phyloP scores from a whole-genome alignment of 2,113 vertebrate genomes.

The Philantomba maxwellii region DNA sequence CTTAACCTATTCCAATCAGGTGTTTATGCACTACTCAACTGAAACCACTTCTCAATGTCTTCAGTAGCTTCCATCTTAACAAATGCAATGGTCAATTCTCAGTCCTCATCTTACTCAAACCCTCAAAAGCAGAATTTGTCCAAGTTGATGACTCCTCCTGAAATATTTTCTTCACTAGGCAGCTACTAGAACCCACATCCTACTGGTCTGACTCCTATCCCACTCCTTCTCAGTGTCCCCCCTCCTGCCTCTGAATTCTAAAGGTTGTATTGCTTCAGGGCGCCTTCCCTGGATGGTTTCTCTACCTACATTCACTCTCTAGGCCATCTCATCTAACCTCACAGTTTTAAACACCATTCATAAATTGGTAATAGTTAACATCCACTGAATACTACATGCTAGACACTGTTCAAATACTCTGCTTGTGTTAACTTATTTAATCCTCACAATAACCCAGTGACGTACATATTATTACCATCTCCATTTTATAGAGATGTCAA shows the following conservation, averaged over 20 bases:
- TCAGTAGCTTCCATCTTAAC: background rate
- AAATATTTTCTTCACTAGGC: background rate
- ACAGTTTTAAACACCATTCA: background rate
- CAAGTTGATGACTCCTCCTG: background rate
- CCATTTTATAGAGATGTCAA: background rate
- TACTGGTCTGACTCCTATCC: background rate
- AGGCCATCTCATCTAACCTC: background rate
- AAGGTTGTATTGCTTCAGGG: background rate
- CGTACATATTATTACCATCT: background rate
- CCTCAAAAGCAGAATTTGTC: background rate
- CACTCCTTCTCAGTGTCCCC: background rate
- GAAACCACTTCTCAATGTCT: background rate
- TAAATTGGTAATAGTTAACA: background rate
- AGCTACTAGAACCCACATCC: background rate
- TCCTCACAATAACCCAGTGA: background rate
- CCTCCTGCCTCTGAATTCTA: background rate
- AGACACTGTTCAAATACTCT: background rate
- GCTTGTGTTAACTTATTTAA: background rate
- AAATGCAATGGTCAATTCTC: background rate
- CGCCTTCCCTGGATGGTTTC: background rate
- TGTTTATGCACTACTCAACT: background rate
- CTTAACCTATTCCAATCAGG: background rate
- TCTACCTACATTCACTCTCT: background rate
- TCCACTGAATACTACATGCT: background rate
- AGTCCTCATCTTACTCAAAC: background rate